Base-by-base conservation (phyloP, 2,888 invertebrate genomes). In the Ophion obscuratus region DNA sequence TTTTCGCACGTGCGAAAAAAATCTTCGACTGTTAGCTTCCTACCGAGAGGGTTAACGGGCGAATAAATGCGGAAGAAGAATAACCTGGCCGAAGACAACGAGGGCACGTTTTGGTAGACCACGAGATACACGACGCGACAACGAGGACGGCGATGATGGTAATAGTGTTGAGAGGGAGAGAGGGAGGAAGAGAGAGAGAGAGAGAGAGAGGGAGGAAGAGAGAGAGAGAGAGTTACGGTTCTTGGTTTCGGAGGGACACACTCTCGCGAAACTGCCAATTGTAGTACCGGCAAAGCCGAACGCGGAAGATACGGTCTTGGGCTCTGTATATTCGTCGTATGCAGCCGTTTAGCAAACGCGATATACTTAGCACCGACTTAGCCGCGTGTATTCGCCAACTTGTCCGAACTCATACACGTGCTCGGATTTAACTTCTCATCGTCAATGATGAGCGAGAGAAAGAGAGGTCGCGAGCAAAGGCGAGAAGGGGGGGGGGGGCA, bases 241-340 rank as follows among this genome's bases (percentile, higher is more conserved):
- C 68, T 83, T 31, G 31, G 31, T 76, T 85, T 80, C 76, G 76
- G 77, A 70, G 73, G 57, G 73, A 31, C 0, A 31, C 31, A 44
- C 81, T 74, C 81, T 85, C 81, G 85, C 78, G 85, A 31, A 31
- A 31, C 4, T 31, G 81, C 70, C 85, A 75, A 82, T 76, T 81
- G 53, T 75, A 75, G 70, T 73, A 76, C 75, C 80, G 77, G 66
- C 77, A 62, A 83, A 73, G 75, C 20, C 64, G 31, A 64, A 71
- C 64, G 57, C 67, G 64, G 53, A 73, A 57, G 67, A 57, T 31
- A 62, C 31, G 66, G 53, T 27, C 17, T 80, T 59, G 36, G 53
- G 14, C 79, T 36, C 64, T 40, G 17, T 14, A 2, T 14, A 31
- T 64, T 11, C 14, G 47, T 20, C 9, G 31, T 57, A 36, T 80